Evolutionary conservation across 2,113 vertebrate species (phyloP).

Genomic region (Fulica atra): DNA sequence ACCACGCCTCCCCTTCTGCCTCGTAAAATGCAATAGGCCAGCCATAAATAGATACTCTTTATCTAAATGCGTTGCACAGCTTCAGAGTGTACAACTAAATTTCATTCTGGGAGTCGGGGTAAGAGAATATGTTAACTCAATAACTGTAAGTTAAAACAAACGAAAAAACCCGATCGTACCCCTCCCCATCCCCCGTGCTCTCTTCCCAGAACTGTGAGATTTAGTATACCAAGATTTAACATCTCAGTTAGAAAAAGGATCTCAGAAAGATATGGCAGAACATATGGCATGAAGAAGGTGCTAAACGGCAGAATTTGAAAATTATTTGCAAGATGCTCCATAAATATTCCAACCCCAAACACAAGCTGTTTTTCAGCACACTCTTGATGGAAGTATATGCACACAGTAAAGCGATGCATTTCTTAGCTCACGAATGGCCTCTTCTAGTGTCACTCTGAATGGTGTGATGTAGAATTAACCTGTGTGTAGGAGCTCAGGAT

Average conservation of each 20-base stretch:
- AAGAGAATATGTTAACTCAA: slow-evolving; percentile 31
- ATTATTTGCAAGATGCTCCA: slow-evolving; percentile 20
- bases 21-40: not conserved
- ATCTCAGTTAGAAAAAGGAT: not conserved
- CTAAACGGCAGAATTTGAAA: slow-evolving; percentile 18
- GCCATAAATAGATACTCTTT: not conserved
- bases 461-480: not conserved
- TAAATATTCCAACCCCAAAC: slow-evolving; percentile 45
- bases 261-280: slow-evolving; percentile 46
- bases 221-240: slow-evolving; percentile 15
- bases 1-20: not conserved
- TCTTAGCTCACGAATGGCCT: not conserved
- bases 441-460: not conserved
- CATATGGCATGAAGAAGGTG: slow-evolving; percentile 43
- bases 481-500: not conserved
- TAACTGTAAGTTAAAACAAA: slow-evolving; percentile 51
- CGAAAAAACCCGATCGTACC: not conserved
- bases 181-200: no score
- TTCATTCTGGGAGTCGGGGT: not conserved
- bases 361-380: slow-evolving; percentile 38
- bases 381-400: slow-evolving; percentile 2
- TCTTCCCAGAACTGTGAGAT: slow-evolving; percentile 21
- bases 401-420: not conserved
- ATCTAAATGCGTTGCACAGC: not conserved
- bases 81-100: not conserved